These are phyloP conservation scores for Mythimna impura DNA, from an alignment of 2,888 invertebrate species.

Conservation along the genomic window DNA sequence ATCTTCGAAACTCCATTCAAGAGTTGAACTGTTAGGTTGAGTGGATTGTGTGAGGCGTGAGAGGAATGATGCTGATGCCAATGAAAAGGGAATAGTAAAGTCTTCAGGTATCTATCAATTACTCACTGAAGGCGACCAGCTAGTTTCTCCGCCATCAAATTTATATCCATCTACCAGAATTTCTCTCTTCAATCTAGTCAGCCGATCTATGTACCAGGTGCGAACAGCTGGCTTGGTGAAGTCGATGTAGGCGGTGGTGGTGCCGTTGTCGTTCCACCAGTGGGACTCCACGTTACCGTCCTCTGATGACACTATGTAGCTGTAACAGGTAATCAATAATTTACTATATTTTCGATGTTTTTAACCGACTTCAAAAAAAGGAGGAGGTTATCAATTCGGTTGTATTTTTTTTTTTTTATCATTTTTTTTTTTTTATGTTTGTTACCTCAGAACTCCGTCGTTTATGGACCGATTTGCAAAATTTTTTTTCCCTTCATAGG, in stretches of 20 bases:
- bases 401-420: too few species aligned
- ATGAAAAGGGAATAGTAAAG: not conserved
- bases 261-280: constrained; percentile 89
- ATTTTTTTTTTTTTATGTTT: too few species aligned
- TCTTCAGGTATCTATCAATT: not conserved
- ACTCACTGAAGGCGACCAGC: constrained; percentile 91
- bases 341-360: too few species aligned
- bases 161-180: constrained; percentile 94
- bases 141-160: constrained; percentile 95
- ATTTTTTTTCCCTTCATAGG: too few species aligned
- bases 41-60: too few species aligned
- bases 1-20: too few species aligned
- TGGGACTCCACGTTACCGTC: constrained; percentile 85
- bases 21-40: too few species aligned
- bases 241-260: constrained; percentile 91
- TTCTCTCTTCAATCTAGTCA: constrained; percentile 87
- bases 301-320: constrained; percentile 87
- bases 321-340: constrained; percentile 56
- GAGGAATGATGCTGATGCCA: too few species aligned
- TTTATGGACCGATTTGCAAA: too few species aligned
- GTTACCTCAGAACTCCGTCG: too few species aligned
- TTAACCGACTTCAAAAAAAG: too few species aligned
- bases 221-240: constrained; percentile 92
- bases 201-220: constrained; percentile 89
- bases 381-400: too few species aligned